Evolutionary conservation across 2,888 invertebrate species (phyloP).

Genomic region (Thera obeliscata): DNA sequence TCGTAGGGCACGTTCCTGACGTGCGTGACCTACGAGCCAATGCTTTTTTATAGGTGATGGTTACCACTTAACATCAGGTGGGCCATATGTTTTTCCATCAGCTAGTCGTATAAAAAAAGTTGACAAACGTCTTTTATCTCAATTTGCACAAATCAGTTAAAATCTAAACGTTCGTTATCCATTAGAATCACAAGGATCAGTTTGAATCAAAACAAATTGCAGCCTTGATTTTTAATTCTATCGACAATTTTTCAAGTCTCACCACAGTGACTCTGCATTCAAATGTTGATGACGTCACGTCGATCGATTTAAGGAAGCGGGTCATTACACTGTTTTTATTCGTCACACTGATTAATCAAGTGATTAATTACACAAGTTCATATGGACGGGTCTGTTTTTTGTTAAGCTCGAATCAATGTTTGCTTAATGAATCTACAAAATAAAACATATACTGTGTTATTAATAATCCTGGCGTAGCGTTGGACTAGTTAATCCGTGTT

Average conservation of each 20-base stretch:
- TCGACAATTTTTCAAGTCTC: constrained; percentile 60
- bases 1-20: too few relatives aligned
- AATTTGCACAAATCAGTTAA: too few relatives aligned
- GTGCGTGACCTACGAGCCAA: too few relatives aligned
- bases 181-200: background rate
- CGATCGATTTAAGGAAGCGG: constrained; percentile 81
- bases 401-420: constrained; percentile 54
- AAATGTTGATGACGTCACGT: constrained; percentile 78
- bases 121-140: too few relatives aligned
- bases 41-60: too few relatives aligned
- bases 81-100: too few relatives aligned
- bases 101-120: too few relatives aligned
- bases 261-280: constrained; percentile 75
- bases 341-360: constrained; percentile 83
- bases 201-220: background rate
- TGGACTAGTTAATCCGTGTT: too few relatives aligned
- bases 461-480: too few relatives aligned
- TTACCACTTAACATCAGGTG: too few relatives aligned
- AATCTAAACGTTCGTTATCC: background rate
- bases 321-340: constrained; percentile 84
- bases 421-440: constrained; percentile 38
- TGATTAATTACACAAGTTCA: constrained; percentile 82
- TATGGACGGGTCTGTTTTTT: constrained; percentile 68
- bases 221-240: constrained; percentile 38
- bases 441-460: constrained; percentile 33